A percentile compares a stretch with the other conserved stretches of the same genome.
Evolutionary conservation across 2,888 invertebrate genomes (phyloP).

Genomic region (Platycheirus albimanus): DNA sequence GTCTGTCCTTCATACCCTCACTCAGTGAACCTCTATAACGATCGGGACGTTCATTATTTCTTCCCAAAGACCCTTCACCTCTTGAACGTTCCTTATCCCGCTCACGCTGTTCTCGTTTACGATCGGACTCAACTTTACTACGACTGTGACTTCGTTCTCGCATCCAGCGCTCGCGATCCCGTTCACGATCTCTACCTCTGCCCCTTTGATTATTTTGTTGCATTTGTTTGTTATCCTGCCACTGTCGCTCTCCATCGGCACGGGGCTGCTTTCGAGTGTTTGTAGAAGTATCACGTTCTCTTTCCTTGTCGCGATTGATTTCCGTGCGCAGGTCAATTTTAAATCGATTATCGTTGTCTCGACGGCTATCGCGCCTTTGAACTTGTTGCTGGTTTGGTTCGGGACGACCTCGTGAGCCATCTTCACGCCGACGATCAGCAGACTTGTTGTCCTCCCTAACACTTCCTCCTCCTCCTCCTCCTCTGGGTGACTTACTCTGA

Average conservation of each 20-base stretch:
- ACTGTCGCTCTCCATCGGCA: slow-evolving; percentile 40
- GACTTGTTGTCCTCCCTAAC: slow-evolving; percentile 51
- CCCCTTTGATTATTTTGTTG: slow-evolving; percentile 77
- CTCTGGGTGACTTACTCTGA: slow-evolving; percentile 75
- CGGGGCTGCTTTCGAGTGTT: slow-evolving; percentile 77
- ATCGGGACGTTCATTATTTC: slow-evolving; percentile 82
- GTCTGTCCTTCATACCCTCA: slow-evolving; percentile 89
- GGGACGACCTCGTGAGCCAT: slow-evolving; percentile 75
- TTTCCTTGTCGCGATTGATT: slow-evolving; percentile 83
- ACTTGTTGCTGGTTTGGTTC: slow-evolving; percentile 38
- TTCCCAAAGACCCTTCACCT: slow-evolving; percentile 79
- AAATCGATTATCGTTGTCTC: slow-evolving; percentile 81
- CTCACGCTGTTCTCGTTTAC: slow-evolving; percentile 79
- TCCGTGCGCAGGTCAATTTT: slow-evolving; percentile 83
- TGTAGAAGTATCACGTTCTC: slow-evolving; percentile 82
- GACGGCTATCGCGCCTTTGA: slow-evolving; percentile 79
- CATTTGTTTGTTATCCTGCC: slow-evolving; percentile 49
- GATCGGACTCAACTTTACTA: slow-evolving; percentile 82
- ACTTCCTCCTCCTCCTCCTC: slow-evolving; percentile 33
- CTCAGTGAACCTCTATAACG: slow-evolving; percentile 89
- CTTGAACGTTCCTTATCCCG: slow-evolving; percentile 79
- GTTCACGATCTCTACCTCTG: slow-evolving; percentile 80
- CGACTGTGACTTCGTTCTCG: slow-evolving; percentile 81
- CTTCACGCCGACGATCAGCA: slow-evolving; percentile 65
- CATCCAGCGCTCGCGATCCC: slow-evolving; percentile 78